Conservation (phyloP, 1,140 invertebrate species). For the Drosophila lacteicornis region DNA sequence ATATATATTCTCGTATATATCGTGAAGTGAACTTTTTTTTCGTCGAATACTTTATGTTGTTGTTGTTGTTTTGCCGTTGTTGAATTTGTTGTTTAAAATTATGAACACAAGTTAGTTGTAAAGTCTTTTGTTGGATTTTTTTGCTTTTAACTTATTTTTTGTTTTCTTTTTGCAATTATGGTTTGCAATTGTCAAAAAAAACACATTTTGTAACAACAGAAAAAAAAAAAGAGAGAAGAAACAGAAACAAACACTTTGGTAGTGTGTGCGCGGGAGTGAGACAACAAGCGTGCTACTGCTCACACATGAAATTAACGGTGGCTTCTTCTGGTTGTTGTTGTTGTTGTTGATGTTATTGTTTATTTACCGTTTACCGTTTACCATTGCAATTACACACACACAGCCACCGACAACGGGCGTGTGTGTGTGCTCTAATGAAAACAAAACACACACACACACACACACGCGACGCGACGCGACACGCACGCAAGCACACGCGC, state of each 20-base stretch:
- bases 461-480: constrained; percentile 15
- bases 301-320: constrained; percentile 11
- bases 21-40: constrained; percentile 20
- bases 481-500: constrained; percentile 16
- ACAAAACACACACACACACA: constrained; percentile 36
- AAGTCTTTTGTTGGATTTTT: constrained; percentile 71
- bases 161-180: constrained; percentile 3
- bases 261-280: constrained; percentile 6
- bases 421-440: constrained; percentile 54
- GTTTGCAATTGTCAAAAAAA: constrained; percentile 22
- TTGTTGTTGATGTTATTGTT: constrained; percentile 25
- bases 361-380: constrained; percentile 38
- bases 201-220: constrained; percentile 10
- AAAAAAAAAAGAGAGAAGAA: constrained; percentile 17
- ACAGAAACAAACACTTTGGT: constrained; percentile 8
- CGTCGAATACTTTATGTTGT: constrained; percentile 44
- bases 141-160: constrained; percentile 40
- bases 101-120: constrained; percentile 71
- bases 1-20: constrained; percentile 47
- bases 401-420: constrained; percentile 31
- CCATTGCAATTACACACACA: constrained; percentile 37
- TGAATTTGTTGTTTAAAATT: constrained; percentile 61
- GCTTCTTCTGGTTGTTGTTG: constrained; percentile 5
- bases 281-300: constrained; percentile 5
- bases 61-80: constrained; percentile 27